Conservation (phyloP, 2,113 vertebrate genomes). For the Vimba vimba region DNA sequence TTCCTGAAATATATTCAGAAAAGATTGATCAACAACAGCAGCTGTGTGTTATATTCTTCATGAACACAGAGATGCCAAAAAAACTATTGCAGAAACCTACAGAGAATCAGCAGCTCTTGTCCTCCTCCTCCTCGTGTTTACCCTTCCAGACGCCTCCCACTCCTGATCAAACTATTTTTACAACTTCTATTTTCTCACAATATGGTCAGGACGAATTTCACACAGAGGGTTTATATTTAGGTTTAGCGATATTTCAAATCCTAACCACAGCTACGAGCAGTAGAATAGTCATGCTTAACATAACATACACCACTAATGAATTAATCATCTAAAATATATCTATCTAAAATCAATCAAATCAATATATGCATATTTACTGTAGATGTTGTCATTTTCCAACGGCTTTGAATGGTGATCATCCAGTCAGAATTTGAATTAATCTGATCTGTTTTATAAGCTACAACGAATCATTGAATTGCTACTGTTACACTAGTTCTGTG, state of each 20-base stretch:
- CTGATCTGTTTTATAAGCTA: not conserved
- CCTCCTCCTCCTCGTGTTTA: not conserved
- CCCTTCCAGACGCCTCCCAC: not conserved
- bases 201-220: not conserved
- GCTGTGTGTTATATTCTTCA: not conserved
- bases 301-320: no score
- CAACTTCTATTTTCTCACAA: not conserved
- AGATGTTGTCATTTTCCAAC: not conserved
- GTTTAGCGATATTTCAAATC: not conserved
- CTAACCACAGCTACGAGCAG: not conserved
- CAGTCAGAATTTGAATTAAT: not conserved
- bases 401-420: not conserved
- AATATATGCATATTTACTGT: no score
- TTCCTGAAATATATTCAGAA: not conserved
- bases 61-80: not conserved
- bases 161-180: not conserved
- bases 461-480: not conserved
- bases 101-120: not conserved
- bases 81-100: not conserved
- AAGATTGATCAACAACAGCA: not conserved
- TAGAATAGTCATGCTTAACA: not conserved
- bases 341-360: no score
- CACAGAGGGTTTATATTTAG: not conserved
- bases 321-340: no score
- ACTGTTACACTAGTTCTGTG: not conserved